These are phyloP conservation scores for Halcyon senegalensis DNA, from an alignment of 2,113 vertebrate species.

Conservation along the genomic window DNA sequence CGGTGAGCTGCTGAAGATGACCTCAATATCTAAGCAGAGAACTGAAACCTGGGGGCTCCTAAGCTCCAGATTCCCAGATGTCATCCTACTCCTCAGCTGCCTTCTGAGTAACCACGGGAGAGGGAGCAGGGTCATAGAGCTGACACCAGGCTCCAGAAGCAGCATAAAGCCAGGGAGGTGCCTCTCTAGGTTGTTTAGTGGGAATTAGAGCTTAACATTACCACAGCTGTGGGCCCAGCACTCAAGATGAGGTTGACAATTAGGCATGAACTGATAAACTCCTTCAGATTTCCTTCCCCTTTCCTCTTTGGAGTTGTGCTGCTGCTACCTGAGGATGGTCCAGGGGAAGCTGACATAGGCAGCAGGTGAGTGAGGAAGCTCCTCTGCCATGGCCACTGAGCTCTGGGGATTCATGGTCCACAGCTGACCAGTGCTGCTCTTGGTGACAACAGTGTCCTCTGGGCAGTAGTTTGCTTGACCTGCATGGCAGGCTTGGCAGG, in stretches of 20 bases:
- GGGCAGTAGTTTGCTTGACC: slow-evolving; percentile 72
- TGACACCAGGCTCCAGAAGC: background rate
- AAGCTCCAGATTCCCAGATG: background rate
- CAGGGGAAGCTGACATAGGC: slow-evolving; percentile 65
- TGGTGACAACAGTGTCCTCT: slow-evolving; percentile 64
- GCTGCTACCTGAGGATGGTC: slow-evolving; percentile 50
- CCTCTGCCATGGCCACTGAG: slow-evolving; percentile 60
- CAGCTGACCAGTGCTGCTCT: slow-evolving; percentile 76
- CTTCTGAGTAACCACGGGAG: background rate
- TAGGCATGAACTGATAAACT: fast-evolving
- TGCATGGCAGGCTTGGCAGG: slow-evolving; percentile 59
- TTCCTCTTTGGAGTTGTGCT: background rate
- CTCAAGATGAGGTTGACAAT: background rate
- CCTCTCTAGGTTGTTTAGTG: background rate
- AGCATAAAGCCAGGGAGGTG: background rate
- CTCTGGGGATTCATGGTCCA: slow-evolving; percentile 76
- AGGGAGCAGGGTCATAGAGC: background rate
- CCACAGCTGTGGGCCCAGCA: background rate
- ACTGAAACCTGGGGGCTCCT: background rate
- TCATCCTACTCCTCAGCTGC: background rate
- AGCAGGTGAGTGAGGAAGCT: slow-evolving; percentile 70
- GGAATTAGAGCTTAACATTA: background rate
- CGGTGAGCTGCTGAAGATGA: background rate
- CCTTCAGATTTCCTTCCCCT: background rate
- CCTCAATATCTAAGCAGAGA: background rate